Base-by-base conservation (phyloP, 1,140 invertebrate genomes). In the Leptinotarsa lineolata region DNA sequence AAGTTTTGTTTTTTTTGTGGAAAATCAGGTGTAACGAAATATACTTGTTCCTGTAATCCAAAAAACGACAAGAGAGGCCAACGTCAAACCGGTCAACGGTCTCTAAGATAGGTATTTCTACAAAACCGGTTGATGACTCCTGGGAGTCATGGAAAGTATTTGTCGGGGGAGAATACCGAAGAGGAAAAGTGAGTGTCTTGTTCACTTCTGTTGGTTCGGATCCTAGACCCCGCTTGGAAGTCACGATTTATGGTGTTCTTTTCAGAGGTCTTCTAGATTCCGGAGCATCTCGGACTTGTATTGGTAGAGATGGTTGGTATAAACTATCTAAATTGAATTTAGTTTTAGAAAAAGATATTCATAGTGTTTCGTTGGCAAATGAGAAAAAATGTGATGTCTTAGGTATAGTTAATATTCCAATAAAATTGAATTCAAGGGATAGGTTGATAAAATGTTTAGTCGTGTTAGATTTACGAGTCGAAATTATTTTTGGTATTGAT, bases 401-500 rank as follows among this genome's bases (percentile, higher is more conserved):
- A 48, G 68, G 68, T n/a, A 16, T 69, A 59, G 68, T 69, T 69
- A 8, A 58, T 16, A 30, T 71, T 18, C 70, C 70, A 13, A 63
- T 71, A n/a, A 12, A 64, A n/a, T 71, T 71, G 44, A 13, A 61
- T 60, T 30, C 39, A 16, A 73, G 44, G 65, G 22, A 61, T 46
- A 30, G 18, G 13, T 12, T 59, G 21, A 69, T 73, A 8, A 61
- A 46, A n/a, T 39, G n/a, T 15, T 73, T 73, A 60, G 65, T 73
- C 8, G 72, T 73, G 11, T n/a, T 48, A n/a, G 67, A 68, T 18
- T 24, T 70, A 30, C n/a, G 24, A 3, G 22, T 12, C 15, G 67
- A 73, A 20, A 73, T 73, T n/a, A 73, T 73, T 69, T 59, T 73
- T 16, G 72, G 72, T 12, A 58, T 73, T 30, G 46, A 73, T 70